phyloP scores from a whole-genome alignment of 2,888 invertebrate species.

The Drosophila atripex region DNA sequence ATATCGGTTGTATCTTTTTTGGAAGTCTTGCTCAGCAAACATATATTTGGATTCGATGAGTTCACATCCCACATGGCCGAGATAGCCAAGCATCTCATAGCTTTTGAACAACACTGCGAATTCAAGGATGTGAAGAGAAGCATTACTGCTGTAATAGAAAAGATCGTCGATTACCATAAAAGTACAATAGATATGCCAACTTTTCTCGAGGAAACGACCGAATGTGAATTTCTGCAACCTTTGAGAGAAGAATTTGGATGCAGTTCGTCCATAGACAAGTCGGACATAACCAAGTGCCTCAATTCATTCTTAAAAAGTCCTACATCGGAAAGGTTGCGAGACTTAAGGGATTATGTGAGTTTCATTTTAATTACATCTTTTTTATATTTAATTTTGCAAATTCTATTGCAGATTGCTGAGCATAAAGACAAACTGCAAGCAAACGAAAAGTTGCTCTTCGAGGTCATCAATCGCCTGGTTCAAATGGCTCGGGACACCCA shows the following conservation, averaged over 20 bases:
- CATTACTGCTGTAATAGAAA: constrained; percentile 46
- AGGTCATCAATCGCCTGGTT: constrained; percentile 70
- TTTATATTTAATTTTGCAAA: neutral
- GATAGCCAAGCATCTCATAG: constrained; percentile 65
- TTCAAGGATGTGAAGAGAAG: constrained; percentile 48
- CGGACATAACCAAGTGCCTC: constrained; percentile 41
- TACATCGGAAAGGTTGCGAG: constrained; percentile 55
- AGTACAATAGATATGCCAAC: constrained; percentile 47
- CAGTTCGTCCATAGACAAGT: constrained; percentile 17
- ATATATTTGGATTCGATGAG: constrained; percentile 32
- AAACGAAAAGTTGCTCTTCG: constrained; percentile 61
- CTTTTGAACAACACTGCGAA: constrained; percentile 47
- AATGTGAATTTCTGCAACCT: constrained; percentile 47
- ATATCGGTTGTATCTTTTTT: constrained; percentile 57
- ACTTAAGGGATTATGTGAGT: constrained; percentile 66
- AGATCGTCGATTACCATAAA: constrained; percentile 52
- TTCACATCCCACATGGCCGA: constrained; percentile 59
- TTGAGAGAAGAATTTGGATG: constrained; percentile 46
- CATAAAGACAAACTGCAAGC: constrained; percentile 63
- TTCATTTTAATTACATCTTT: neutral
- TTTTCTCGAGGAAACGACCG: constrained; percentile 67
- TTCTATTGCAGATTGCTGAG: constrained; percentile 62
- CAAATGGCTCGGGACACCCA: constrained; percentile 67
- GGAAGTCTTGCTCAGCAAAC: constrained; percentile 49
- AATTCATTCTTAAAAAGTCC: constrained; percentile 60